phyloP scores from a whole-genome alignment of 2,797 vertebrate genomes.

The Platalea minor region DNA sequence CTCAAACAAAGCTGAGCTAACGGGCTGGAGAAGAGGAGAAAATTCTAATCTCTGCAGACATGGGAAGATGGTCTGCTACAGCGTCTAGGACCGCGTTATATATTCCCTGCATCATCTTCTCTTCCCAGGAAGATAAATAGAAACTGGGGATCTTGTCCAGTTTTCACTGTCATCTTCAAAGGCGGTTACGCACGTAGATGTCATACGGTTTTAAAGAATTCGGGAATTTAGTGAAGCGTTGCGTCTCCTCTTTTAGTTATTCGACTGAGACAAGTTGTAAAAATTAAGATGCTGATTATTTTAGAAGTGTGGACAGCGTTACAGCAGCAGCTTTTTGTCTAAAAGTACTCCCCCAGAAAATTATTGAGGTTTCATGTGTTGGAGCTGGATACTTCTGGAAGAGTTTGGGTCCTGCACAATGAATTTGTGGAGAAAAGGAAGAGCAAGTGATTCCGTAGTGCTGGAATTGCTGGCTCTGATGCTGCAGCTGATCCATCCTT shows the following conservation, averaged over 20 bases:
- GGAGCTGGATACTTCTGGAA: neutral
- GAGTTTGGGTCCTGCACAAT: neutral
- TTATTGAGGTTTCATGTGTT: neutral
- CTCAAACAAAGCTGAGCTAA: neutral
- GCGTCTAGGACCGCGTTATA: neutral
- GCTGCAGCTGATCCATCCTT: neutral
- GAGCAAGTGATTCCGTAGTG: neutral
- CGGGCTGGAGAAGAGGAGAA: neutral
- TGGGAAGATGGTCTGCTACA: neutral
- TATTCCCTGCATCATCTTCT: neutral
- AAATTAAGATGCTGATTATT: neutral
- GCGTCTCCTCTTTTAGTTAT: neutral
- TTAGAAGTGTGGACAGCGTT: neutral
- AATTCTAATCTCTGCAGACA: neutral
- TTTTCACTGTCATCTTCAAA: neutral
- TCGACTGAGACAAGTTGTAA: too few species aligned
- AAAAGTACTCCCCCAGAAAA: neutral
- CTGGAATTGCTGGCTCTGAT: neutral
- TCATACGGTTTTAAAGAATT: neutral
- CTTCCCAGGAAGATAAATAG: neutral
- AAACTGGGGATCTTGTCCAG: neutral
- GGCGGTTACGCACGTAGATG: neutral
- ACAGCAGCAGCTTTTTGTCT: neutral
- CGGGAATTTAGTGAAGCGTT: neutral
- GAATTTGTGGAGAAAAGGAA: neutral